A percentile compares a stretch with the other conserved stretches of the same genome.
These are phyloP conservation scores for Sardinella longiceps DNA, from an alignment of 2,797 vertebrate species.

Conservation along the genomic window DNA sequence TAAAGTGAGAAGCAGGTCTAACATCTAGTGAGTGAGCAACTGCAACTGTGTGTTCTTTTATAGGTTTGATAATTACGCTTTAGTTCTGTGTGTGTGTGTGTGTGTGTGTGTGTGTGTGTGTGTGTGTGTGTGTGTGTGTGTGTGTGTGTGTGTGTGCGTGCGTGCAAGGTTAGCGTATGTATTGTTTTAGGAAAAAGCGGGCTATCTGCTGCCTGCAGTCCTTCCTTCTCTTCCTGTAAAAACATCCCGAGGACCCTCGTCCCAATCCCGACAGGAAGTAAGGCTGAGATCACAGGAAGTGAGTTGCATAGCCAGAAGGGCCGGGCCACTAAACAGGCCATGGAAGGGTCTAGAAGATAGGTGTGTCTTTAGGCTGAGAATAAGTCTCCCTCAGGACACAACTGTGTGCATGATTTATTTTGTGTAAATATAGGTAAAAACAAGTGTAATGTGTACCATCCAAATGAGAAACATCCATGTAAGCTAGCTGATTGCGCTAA, in stretches of 20 bases:
- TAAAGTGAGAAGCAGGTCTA: background rate
- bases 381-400: slow-evolving; percentile 6
- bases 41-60: background rate
- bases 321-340: slow-evolving; percentile 42
- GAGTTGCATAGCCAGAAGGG: slow-evolving; percentile 41
- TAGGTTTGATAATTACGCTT: background rate
- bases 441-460: background rate
- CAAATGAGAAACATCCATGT: background rate
- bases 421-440: background rate
- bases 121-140: slow-evolving; percentile 21
- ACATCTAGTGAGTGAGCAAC: background rate
- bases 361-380: slow-evolving; percentile 18
- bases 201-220: slow-evolving; percentile 55
- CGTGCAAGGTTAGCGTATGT: slow-evolving; percentile 48
- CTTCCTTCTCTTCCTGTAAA: slow-evolving; percentile 60
- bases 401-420: background rate
- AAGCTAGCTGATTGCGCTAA: background rate
- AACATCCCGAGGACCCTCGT: slow-evolving; percentile 58
- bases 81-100: background rate
- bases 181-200: slow-evolving; percentile 47
- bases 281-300: slow-evolving; percentile 57
- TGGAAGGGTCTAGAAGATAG: slow-evolving; percentile 41
- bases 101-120: slow-evolving; percentile 21
- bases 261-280: slow-evolving; percentile 52
- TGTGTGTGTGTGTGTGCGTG: background rate